A percentile compares a stretch with the other conserved stretches of the same genome.
Evolutionary conservation across 2,113 vertebrate species (phyloP).

Genomic region (Cyprinus carpio): DNA sequence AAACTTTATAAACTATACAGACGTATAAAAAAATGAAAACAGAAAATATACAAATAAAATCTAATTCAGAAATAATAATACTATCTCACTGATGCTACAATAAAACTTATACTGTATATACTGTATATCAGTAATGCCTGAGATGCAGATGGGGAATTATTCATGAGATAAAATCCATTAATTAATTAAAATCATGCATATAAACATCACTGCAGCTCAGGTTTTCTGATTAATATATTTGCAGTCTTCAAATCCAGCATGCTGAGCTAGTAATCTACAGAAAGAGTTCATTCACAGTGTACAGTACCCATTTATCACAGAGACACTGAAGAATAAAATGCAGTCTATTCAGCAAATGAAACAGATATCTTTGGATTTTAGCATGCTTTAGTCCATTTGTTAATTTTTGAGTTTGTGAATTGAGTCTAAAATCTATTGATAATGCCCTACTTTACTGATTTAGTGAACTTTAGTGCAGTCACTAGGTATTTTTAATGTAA

Average conservation of each 20-base stretch:
- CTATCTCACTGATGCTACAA: not conserved
- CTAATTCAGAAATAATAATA: not conserved
- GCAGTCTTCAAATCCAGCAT: conserved; percentile 4
- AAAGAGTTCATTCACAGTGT: conserved; percentile 22
- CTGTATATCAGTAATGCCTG: not conserved
- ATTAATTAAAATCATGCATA: conserved; percentile 11
- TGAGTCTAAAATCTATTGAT: not conserved
- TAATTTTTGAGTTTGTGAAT: conserved; percentile 10
- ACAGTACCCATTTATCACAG: conserved; percentile 22
- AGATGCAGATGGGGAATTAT: not conserved
- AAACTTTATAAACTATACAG: not conserved
- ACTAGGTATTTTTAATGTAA: not conserved
- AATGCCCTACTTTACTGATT: not conserved
- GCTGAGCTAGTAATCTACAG: conserved; percentile 32
- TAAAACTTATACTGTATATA: not conserved
- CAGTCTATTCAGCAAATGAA: not conserved
- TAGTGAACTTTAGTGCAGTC: not conserved
- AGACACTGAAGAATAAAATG: not conserved
- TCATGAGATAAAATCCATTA: not conserved
- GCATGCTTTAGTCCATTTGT: conserved; percentile 32
- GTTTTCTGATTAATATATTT: not conserved
- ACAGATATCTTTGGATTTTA: conserved; percentile 43
- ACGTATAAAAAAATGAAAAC: not conserved
- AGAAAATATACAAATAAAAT: not conserved
- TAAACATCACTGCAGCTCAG: conserved; percentile 1